Base-by-base conservation (phyloP, 1,140 invertebrate species). In the Diorhabda elongata region DNA sequence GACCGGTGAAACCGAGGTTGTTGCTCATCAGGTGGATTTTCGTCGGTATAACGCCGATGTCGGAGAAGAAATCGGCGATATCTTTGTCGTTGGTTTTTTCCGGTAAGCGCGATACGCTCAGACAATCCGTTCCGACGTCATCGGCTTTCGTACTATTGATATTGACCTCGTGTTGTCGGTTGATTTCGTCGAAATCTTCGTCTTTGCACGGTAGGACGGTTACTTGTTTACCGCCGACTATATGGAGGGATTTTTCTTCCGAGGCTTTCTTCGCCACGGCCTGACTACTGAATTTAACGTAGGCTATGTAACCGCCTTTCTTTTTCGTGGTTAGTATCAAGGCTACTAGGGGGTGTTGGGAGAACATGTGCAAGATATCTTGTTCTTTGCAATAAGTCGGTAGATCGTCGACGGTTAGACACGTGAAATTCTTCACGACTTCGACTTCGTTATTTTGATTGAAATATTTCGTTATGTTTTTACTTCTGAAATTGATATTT, bases 1-100 rank as follows among this genome's bases (percentile, higher is more conserved):
- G 90, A 1, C 94, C 94, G 0, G 88, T 87, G 0, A 91, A 90
- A 41, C 77, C 77, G 4, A 64, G 57, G 5, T 87, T 90, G 7
- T 89, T 91, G 8, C 89, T 82, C 80, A 95, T 85, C 68, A 94
- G 87, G 75, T 94, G 91, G 68, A 95, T 92, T 68, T 90, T 87
- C 43, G 86, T 84, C 0, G 93, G 92, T 0, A 89, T 86, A 2
- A 94, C 83, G 7, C 90, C 89, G 26, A 91, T 88, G 59, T 92
- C 88, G 0, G 88, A 87, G 71, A 95, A 91, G 73, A 94, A 94
- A 60, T 93, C 90, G 0, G 89, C 84, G 42, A 96, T 88, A 70
- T 94, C 93, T 4, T 89, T 83, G 62, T 93, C 90, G 5, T 85
- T 88, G 0, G 90, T 89, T 43, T 88, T 86, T 58, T 86, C 85